These are phyloP conservation scores for Eledona agricola DNA, from an alignment of 2,888 invertebrate genomes.

Conservation along the genomic window DNA sequence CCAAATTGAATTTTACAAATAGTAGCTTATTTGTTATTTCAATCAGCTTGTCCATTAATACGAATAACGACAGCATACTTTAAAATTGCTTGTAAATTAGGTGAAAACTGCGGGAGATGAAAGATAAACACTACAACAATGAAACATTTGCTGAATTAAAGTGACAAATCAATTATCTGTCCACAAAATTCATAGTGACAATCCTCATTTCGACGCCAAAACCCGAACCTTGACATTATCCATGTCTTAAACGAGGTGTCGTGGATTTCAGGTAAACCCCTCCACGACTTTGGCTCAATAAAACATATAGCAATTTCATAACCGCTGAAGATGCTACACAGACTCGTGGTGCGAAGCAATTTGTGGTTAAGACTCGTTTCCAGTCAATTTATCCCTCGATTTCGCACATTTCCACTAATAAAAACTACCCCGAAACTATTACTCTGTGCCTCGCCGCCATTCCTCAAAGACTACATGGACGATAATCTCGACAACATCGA, in stretches of 20 bases:
- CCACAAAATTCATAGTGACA: no score
- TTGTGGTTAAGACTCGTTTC: not conserved
- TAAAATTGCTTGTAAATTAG: no score
- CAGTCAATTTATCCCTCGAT: not conserved
- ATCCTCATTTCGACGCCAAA: no score
- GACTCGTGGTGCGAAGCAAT: not conserved
- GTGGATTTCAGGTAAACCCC: conserved; percentile 15
- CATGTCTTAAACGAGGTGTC: not conserved
- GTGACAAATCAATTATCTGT: no score
- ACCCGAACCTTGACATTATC: not conserved
- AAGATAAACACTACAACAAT: no score
- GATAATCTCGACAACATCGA: conserved; percentile 36
- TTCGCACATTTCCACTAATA: not conserved
- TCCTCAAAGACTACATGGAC: conserved; percentile 5
- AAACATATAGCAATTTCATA: conserved; percentile 7
- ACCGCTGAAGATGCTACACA: conserved; percentile 5
- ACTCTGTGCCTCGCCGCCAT: not conserved
- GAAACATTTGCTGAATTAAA: no score
- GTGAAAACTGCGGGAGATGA: no score
- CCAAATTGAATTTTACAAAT: no score
- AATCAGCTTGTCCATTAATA: no score
- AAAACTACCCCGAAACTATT: conserved; percentile 3
- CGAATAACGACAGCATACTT: no score
- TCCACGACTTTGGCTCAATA: no score
- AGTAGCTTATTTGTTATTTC: no score